Evolutionary conservation across 2,113 vertebrate genomes (phyloP).

Genomic region (Harpagus bidentatus): DNA sequence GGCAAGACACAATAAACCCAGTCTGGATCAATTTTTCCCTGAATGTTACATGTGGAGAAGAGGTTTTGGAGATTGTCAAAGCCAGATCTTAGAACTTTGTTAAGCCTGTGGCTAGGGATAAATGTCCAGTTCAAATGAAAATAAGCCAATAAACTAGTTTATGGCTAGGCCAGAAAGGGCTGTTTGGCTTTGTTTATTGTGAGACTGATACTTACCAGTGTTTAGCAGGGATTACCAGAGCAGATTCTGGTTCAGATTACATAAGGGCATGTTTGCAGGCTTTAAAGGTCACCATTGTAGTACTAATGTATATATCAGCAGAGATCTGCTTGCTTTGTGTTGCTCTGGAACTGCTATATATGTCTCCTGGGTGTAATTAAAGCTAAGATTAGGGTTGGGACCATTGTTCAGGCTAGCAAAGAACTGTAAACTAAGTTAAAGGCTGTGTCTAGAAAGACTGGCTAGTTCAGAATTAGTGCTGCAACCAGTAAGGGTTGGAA

Average conservation of each 20-base stretch:
- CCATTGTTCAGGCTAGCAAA: not conserved
- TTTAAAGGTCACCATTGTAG: not conserved
- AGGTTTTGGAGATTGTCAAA: not conserved
- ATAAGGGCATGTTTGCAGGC: not conserved
- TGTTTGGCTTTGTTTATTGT: not conserved
- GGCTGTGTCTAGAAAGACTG: not conserved
- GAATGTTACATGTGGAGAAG: not conserved
- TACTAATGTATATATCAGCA: not conserved
- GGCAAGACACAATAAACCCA: not conserved
- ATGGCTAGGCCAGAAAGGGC: not conserved
- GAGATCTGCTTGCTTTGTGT: not conserved
- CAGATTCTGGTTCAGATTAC: not conserved
- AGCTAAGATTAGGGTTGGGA: not conserved
- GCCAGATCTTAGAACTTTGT: not conserved
- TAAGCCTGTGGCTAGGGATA: not conserved
- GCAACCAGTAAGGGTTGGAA: not conserved
- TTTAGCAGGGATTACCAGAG: not conserved
- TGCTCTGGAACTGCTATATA: not conserved
- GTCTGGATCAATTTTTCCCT: not conserved
- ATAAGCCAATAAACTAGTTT: not conserved
- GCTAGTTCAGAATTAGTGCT: not conserved
- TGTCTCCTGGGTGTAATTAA: not conserved
- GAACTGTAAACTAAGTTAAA: not conserved
- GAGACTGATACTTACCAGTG: not conserved
- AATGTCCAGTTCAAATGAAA: not conserved